Evolutionary conservation across 2,888 invertebrate genomes (phyloP).

Genomic region (Slavum lentiscoides): DNA sequence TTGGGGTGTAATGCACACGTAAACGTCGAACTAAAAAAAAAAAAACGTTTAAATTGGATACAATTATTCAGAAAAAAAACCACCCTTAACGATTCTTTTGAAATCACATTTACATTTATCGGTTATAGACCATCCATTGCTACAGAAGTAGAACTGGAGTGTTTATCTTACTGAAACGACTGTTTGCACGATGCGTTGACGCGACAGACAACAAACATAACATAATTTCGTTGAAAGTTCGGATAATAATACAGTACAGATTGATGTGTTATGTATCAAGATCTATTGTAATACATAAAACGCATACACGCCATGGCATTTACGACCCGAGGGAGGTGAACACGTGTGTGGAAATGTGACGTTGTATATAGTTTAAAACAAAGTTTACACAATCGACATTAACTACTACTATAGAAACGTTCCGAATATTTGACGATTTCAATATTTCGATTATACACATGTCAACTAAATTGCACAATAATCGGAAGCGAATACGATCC

Average conservation of each 20-base stretch:
- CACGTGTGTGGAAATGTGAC: background rate
- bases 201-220: background rate
- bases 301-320: background rate
- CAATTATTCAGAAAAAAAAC: no score
- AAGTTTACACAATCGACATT: constrained; percentile 13
- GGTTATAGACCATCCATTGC: background rate
- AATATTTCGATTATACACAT: background rate
- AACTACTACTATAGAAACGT: background rate
- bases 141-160: background rate
- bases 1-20: no score
- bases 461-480: background rate
- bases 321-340: background rate
- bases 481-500: background rate
- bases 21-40: no score
- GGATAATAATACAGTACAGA: background rate
- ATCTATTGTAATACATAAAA: background rate
- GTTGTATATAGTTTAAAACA: background rate
- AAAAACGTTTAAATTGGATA: no score
- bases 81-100: no score
- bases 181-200: background rate
- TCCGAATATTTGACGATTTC: constrained; percentile 8
- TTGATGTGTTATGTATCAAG: constrained; percentile 12
- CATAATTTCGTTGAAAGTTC: background rate
- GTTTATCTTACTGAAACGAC: background rate
- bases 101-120: background rate